phyloP scores from a whole-genome alignment of 2,113 vertebrate genomes.

The Sorex fumeus region DNA sequence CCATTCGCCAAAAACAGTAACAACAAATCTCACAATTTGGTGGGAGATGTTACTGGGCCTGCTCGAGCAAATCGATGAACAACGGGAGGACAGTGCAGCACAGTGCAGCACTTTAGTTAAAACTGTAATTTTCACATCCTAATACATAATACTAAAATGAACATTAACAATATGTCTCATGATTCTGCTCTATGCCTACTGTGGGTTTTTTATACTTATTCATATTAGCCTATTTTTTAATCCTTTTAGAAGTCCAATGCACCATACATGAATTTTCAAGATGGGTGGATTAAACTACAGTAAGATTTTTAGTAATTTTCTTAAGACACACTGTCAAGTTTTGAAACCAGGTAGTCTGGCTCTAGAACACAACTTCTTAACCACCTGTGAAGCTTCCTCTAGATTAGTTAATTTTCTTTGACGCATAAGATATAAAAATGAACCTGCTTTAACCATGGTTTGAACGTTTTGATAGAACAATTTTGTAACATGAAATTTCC shows the following conservation, averaged over 20 bases:
- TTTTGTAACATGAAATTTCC: constrained; percentile 61
- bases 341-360: constrained; percentile 5
- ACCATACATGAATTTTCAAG: constrained; percentile 21
- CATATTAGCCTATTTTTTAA: not conserved
- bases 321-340: constrained; percentile 35
- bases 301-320: not conserved
- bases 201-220: not conserved
- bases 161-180: not conserved
- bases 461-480: constrained; percentile 25
- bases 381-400: not conserved
- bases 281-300: not conserved
- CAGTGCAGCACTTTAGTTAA: no score
- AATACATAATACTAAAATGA: constrained; percentile 47
- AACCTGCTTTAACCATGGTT: constrained; percentile 11
- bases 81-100: no score
- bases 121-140: not conserved
- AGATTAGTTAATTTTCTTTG: not conserved
- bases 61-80: no score
- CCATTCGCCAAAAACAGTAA: no score
- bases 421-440: constrained; percentile 6
- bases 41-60: no score
- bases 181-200: not conserved
- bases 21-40: no score
- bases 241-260: not conserved
- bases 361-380: constrained; percentile 4